Evolutionary conservation across 2,797 vertebrate species (phyloP).

Genomic region (Oryzias dopingdopingensis): DNA sequence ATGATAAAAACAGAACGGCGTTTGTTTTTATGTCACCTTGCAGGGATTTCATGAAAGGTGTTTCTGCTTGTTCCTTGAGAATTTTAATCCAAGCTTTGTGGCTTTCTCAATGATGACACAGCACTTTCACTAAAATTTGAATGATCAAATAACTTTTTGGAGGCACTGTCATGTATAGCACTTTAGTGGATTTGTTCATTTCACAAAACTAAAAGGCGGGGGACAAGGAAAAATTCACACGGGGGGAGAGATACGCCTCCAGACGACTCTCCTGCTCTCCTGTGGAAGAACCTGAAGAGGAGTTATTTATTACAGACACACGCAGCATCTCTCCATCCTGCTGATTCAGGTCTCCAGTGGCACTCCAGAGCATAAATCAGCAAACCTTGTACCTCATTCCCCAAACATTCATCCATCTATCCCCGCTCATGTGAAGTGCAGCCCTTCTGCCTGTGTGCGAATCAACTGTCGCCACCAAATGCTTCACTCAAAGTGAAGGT

Average conservation of each 20-base stretch:
- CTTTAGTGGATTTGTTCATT: conserved; percentile 15
- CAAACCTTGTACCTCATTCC: conserved; percentile 29
- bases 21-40: conserved; percentile 55
- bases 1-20: conserved; percentile 47
- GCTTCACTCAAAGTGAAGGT: conserved; percentile 8
- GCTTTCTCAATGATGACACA: conserved; percentile 41
- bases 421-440: conserved; percentile 16
- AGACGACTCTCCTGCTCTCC: conserved; percentile 19
- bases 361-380: conserved; percentile 60
- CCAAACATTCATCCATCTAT: conserved; percentile 42
- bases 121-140: conserved; percentile 41
- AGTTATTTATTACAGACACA: conserved; percentile 61
- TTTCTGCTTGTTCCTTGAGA: conserved; percentile 35
- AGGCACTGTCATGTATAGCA: conserved; percentile 33
- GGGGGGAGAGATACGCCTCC: conserved; percentile 25
- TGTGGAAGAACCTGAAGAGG: conserved; percentile 37
- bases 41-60: conserved; percentile 45
- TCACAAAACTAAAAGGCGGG: conserved; percentile 9
- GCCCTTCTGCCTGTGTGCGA: conserved; percentile 18
- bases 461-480: conserved; percentile 32
- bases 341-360: conserved; percentile 69
- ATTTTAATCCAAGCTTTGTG: conserved; percentile 38
- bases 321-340: conserved; percentile 32
- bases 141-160: conserved; percentile 58
- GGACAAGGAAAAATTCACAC: conserved; percentile 22